Base-by-base conservation (phyloP, 2,113 vertebrate species). In the Tursiops truncatus region DNA sequence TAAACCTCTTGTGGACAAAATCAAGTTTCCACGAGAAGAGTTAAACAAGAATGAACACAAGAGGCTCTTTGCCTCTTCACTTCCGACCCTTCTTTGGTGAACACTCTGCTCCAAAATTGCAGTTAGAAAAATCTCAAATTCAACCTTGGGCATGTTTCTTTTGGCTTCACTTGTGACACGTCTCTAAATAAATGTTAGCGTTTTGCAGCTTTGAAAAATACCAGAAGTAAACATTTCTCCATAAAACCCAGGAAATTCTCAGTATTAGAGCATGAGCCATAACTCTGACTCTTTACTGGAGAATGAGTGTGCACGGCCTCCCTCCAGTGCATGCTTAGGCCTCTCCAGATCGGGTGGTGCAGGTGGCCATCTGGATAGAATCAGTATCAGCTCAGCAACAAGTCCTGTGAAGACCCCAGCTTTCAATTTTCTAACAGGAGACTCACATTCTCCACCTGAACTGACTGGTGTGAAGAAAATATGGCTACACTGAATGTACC, bases 181-280 rank as follows among this genome's bases (percentile, higher is more conserved):
- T 94, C 33, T 84, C 85, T 94, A 96, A 95, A 83, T 65, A 96
- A 77, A 95, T 73, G 50, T 91, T 82, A 94, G 62, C 20, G 13
- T 71, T 95, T 95, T 97, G 89, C 33, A 96, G 93, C 85, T 73
- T 74, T 91, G 92, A 83, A 94, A 96, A 95, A 93, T 67, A 92
- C 63, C 71, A 94, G 80, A 71, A 87, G 82, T 96, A 67, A 23
- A 70, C 10, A 77, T 71, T 95, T 97, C 74, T 95, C 88, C 47
- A 68, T 89, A 81, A 96, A 93, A 38, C 25, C 47, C 88, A 82
- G 85, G 47, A 76, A 89, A 91, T 62, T 79, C 31, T 94, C n/a
- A 93, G 56, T 73, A 44, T 33, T 38, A 62, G 73, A 65, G 9
- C 68, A 38, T 2, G 56, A 91, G 9, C 33, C 15, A 3, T 26